A percentile compares a stretch with the other conserved stretches of the same genome.
Evolutionary conservation across 2,797 vertebrate species (phyloP).

Genomic region (Poeciliopsis paucimaculata): DNA sequence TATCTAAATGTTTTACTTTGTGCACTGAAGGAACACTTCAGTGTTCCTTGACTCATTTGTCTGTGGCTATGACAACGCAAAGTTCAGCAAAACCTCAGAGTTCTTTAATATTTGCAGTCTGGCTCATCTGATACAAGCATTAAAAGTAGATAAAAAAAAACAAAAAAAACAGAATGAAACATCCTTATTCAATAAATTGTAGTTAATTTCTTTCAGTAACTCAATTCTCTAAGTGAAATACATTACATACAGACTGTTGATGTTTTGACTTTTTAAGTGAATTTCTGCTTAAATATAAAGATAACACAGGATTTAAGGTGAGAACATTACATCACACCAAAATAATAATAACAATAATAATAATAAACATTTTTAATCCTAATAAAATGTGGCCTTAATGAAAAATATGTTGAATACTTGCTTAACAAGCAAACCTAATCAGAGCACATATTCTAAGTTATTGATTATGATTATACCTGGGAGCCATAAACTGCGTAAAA

Average conservation of each 20-base stretch:
- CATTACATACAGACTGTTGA: background rate
- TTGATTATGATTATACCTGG: background rate
- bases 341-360: no score
- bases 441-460: background rate
- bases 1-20: no score
- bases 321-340: background rate
- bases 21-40: no score
- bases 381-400: background rate
- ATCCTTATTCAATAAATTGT: no score
- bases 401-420: no score
- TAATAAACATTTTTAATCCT: background rate
- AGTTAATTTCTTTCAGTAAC: background rate
- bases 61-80: background rate
- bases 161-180: no score
- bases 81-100: background rate
- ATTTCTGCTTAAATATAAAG: no score
- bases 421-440: background rate
- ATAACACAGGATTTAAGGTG: no score
- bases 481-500: background rate
- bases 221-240: background rate
- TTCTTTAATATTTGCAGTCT: background rate
- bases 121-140: background rate
- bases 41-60: background rate
- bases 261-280: background rate
- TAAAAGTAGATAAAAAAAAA: background rate